Percentiles rank a stretch among this genome's conserved stretches.
These are phyloP conservation scores for Rhabdornis inornatus DNA, from an alignment of 2,113 vertebrate genomes.

Conservation along the genomic window DNA sequence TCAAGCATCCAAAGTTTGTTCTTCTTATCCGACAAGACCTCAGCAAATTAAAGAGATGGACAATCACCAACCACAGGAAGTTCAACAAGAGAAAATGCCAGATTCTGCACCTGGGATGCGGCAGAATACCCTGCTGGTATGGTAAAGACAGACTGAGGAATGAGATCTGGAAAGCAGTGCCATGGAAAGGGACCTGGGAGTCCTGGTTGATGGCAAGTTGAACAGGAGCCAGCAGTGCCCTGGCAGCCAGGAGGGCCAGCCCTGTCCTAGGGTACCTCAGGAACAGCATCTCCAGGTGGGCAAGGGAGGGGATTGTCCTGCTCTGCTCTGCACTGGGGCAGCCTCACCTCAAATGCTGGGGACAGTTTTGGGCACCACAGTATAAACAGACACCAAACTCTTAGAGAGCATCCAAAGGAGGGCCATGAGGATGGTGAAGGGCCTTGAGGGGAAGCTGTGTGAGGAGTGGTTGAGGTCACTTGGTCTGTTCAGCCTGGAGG, in stretches of 20 bases:
- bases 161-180: background rate
- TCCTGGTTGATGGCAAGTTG: fast-evolving
- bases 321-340: fast-evolving
- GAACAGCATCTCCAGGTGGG: fast-evolving
- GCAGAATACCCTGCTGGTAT: too few species aligned
- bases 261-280: fast-evolving
- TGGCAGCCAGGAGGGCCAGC: background rate
- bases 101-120: background rate
- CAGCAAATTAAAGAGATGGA: background rate
- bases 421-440: too few species aligned
- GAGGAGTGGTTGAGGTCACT: background rate
- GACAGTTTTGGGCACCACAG: background rate
- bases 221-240: background rate
- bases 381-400: background rate
- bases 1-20: background rate
- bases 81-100: background rate
- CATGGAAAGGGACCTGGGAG: background rate
- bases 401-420: background rate
- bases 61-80: background rate
- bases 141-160: background rate
- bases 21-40: background rate
- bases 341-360: fast-evolving
- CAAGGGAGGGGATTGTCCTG: background rate
- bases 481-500: background rate
- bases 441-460: fast-evolving